These are phyloP conservation scores for Gymnocephalus cernua DNA, from an alignment of 2,113 vertebrate genomes.

Conservation along the genomic window DNA sequence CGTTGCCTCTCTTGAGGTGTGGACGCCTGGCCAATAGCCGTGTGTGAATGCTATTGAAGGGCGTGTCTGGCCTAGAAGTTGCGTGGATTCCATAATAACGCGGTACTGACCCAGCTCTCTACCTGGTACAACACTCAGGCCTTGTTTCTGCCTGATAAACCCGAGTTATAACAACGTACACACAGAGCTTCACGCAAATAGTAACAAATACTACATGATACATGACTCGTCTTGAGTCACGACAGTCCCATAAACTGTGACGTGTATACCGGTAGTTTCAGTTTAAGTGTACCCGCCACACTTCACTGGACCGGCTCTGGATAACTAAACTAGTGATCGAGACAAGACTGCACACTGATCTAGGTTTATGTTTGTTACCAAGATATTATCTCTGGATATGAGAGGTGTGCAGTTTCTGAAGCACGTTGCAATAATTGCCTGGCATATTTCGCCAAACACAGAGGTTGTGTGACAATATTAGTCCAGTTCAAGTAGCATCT, in stretches of 20 bases:
- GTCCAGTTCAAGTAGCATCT: too few species aligned
- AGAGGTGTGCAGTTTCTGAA: too few species aligned
- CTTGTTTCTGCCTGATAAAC: background rate
- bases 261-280: background rate
- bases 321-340: too few species aligned
- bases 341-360: background rate
- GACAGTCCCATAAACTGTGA: background rate
- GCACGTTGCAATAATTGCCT: too few species aligned
- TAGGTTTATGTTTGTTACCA: background rate
- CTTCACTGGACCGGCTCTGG: background rate
- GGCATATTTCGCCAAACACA: too few species aligned
- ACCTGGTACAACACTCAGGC: background rate
- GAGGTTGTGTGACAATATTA: too few species aligned
- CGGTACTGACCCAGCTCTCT: background rate
- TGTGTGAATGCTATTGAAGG: too few species aligned
- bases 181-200: background rate
- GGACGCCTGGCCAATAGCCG: too few species aligned
- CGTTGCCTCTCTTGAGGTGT: too few species aligned
- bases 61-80: too few species aligned
- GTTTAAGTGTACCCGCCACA: background rate
- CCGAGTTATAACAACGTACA: background rate
- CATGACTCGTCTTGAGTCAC: background rate
- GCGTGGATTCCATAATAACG: too few species aligned
- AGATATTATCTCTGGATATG: background rate
- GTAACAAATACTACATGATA: background rate